Base-by-base conservation (phyloP, 2,797 vertebrate species). In the Coendou prehensilis region DNA sequence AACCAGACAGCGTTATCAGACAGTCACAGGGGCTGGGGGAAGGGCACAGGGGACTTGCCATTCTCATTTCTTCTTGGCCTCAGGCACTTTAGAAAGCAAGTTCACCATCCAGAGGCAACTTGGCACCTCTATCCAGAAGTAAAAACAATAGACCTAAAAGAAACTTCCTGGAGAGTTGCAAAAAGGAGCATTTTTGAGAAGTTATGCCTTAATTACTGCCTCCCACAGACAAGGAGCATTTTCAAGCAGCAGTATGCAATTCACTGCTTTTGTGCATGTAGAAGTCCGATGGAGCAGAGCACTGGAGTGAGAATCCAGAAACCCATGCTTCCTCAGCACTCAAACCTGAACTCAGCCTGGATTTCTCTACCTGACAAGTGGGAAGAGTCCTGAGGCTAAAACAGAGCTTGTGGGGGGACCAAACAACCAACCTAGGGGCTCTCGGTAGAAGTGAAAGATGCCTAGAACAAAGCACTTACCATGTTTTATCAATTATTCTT, bases 131-230 rank as follows among this genome's bases (percentile, higher is more conserved):
- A 33, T 33, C 57, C 85, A 73, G 69, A 96, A 95, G 87, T 54
- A 78, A 61, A 92, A 57, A 93, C 96, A 93, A 93, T 6, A 84
- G 75, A 54, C 79, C 89, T 87, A n/a, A 79, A 92, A 95, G 94
- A 97, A 93, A 89, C 80, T 54, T 90, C 96, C 93, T 84, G 61
- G 81, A 89, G 81, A 96, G 85, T 47, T 69, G 76, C 93, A 89
- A 73, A 92, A 94, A 96, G 84, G 61, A 87, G 75, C 61, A 63
- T 90, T 96, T 96, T 90, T 86, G 81, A 78, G 87, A 96, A 96
- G 95, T 90, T 93, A 91, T 85, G 94, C 93, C 93, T 96, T 96
- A 85, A 96, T 92, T 37, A 92, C 95, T 86, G 84, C 91, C 67
- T 95, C 91, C 86, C 85, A 59, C 79, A 61, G 81, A 28, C 94